phyloP scores from a whole-genome alignment of 2,888 invertebrate species.

The Cyrtodaria siliqua region DNA sequence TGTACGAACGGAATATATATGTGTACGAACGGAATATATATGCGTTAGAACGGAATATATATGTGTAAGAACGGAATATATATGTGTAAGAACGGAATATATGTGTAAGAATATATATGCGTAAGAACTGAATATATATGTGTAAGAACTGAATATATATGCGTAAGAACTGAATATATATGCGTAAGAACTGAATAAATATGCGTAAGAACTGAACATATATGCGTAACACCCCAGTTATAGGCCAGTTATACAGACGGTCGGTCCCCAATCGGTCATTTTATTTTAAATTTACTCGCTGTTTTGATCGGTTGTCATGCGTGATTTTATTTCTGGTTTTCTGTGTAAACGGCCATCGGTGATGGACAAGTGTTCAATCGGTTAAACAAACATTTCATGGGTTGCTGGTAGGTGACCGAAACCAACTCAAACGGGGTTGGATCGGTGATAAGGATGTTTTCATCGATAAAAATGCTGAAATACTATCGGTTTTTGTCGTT shows the following conservation, averaged over 20 bases:
- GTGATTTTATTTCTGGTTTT: conserved; percentile 7
- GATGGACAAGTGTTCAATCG: conserved; percentile 9
- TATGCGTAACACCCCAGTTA: not conserved
- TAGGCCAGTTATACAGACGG: conserved; percentile 1
- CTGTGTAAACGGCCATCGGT: conserved; percentile 1
- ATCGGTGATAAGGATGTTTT: conserved; percentile 17
- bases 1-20: too few relatives aligned
- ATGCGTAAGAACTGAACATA: too few relatives aligned
- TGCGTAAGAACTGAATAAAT: too few relatives aligned
- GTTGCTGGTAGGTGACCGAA: conserved; percentile 6
- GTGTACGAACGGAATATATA: too few relatives aligned
- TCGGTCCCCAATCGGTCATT: conserved; percentile 9
- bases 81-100: too few relatives aligned
- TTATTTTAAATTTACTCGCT: conserved; percentile 5
- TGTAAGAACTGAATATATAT: too few relatives aligned
- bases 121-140: too few relatives aligned
- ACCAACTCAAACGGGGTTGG: conserved; percentile 10
- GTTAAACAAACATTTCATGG: conserved; percentile 5
- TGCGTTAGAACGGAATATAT: too few relatives aligned
- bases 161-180: too few relatives aligned
- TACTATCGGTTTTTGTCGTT: conserved; percentile 2
- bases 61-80: too few relatives aligned
- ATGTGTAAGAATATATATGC: too few relatives aligned
- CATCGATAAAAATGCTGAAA: conserved; percentile 11
- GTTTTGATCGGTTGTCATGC: conserved; percentile 10